Percentiles rank a stretch among this genome's conserved stretches.
phyloP scores from a whole-genome alignment of 2,113 vertebrate genomes.

The Seriola aureovittata region DNA sequence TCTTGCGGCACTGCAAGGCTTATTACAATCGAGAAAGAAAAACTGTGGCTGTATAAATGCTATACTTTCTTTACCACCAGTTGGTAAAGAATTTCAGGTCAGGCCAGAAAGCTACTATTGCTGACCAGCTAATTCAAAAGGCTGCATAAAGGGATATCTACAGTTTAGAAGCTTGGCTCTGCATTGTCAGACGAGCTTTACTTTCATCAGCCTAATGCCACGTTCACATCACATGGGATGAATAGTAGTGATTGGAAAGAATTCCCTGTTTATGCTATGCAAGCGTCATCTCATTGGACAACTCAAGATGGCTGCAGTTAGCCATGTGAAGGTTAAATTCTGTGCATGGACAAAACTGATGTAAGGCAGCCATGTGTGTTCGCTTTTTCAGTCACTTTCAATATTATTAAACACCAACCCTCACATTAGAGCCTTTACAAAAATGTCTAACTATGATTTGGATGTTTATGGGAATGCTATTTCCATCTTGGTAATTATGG shows the following conservation, averaged over 20 bases:
- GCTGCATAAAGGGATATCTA: too few species aligned
- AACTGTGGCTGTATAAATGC: not conserved
- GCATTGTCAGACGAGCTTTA: too few species aligned
- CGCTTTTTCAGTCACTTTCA: not conserved
- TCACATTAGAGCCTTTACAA: not conserved
- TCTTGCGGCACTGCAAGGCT: not conserved
- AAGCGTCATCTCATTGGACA: too few species aligned
- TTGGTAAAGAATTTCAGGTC: not conserved
- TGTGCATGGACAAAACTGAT: not conserved
- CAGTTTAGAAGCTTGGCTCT: too few species aligned
- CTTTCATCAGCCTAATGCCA: too few species aligned
- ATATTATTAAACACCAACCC: not conserved
- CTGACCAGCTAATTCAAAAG: conserved; percentile 11
- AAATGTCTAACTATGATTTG: not conserved
- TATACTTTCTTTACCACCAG: not conserved
- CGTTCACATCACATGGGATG: too few species aligned
- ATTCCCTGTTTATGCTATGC: too few species aligned
- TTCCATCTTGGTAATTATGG: too few species aligned
- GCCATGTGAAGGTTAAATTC: not conserved
- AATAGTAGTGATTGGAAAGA: too few species aligned
- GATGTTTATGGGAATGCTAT: too few species aligned
- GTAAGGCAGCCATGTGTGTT: not conserved
- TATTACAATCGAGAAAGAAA: not conserved
- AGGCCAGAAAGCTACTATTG: not conserved
- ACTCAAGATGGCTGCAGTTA: not conserved